Conservation (phyloP, 2,888 invertebrate genomes). For the Perithous albicinctus region DNA sequence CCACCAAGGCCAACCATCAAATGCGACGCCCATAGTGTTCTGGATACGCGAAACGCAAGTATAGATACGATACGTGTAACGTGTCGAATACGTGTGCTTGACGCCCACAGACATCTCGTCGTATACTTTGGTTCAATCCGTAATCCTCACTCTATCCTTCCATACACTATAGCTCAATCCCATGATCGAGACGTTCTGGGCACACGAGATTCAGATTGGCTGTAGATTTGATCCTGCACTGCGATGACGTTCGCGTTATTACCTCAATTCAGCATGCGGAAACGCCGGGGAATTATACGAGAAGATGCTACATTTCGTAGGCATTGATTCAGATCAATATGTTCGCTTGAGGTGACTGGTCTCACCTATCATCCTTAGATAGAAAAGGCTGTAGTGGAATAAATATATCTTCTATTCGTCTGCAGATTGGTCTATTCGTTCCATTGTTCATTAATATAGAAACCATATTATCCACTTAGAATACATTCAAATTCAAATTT, state of each 20-base stretch:
- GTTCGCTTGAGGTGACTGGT: too few relatives aligned
- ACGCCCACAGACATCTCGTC: not conserved
- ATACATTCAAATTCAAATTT: too few relatives aligned
- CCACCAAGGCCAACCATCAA: slow-evolving; percentile 10
- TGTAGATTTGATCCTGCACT: not conserved
- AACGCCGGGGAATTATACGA: not conserved
- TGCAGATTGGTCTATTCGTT: too few relatives aligned
- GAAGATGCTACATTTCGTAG: slow-evolving; percentile 2
- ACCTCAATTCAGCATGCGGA: not conserved
- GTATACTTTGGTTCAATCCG: slow-evolving; percentile 24
- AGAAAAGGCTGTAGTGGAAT: too few relatives aligned
- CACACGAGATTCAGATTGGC: slow-evolving; percentile 9
- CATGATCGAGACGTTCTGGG: not conserved
- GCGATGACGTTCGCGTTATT: slow-evolving; percentile 17
- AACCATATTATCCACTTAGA: too few relatives aligned
- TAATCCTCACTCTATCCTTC: not conserved
- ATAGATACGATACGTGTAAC: not conserved
- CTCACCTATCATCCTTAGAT: too few relatives aligned
- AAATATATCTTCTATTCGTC: too few relatives aligned
- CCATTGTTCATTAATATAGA: too few relatives aligned
- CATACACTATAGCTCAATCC: not conserved
- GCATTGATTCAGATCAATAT: not conserved
- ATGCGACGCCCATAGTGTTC: not conserved
- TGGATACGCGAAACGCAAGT: too few relatives aligned
- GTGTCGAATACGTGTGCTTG: slow-evolving; percentile 4